Evolutionary conservation across 1,140 invertebrate genomes (phyloP), one percentile per base, ranked within the genome.

Genomic region (Magallana ariakensis): DNA sequence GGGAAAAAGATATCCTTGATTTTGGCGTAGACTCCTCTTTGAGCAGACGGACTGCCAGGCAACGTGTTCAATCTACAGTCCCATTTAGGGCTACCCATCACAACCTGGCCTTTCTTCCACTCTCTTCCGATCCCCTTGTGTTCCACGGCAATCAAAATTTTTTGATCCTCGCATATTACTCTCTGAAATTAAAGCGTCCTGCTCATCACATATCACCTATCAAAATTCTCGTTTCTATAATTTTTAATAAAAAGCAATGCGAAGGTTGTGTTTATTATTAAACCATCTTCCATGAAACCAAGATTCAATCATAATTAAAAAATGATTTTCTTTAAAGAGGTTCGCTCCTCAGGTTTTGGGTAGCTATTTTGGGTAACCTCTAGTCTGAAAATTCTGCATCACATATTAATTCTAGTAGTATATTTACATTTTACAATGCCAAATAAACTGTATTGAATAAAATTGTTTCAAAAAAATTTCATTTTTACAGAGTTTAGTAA

Each of bases 21-120:
- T 56, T 87, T 90, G 9, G 87, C 89, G 80, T 90, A 90, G 56
- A 90, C 87, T 1, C 87, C 87, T 60, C 58, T 70, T 9, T 80
- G 75, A 5, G n/a, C 26, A 11, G 87, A 84, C 55, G 56, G 80
- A 75, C 66, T 26, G 11, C 66, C 66, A 1, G 66, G 66, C 13
- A 56, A 16, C 15, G 89, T 87, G 11, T 85, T 86, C 54, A 85
- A 83, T 11, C 33, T 33, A 53, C 89, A 90, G 11, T 87, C 85
- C 89, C 89, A 90, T 33, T 83, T 82, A 13, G 86, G 62, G n/a
- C 87, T 85, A 1, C 89, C 89, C 15, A 90, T 16, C 15, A 90
- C 84, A 13, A 90, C 80, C 46, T 88, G 85, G 13, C 89, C 89
- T 16, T 13, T 22, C 82, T 86, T 86, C 89, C 89, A 90, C 15